A percentile compares a stretch with the other conserved stretches of the same genome.
phyloP scores from a whole-genome alignment of 2,888 invertebrate species.

The Cartodere bifasciata region DNA sequence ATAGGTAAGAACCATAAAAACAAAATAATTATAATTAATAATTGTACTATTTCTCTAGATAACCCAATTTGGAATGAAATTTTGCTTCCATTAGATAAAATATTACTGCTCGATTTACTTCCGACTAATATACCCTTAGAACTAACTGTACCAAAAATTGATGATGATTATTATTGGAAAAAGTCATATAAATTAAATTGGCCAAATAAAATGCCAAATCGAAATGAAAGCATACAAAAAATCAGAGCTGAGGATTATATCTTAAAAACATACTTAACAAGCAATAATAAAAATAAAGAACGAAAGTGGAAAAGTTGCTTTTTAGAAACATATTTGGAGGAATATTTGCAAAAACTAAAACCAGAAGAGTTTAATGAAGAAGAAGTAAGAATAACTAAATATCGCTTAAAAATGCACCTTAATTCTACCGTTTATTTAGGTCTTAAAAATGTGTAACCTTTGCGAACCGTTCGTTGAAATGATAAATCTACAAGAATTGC shows the following conservation, averaged over 20 bases:
- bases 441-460: constrained; percentile 25
- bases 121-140: constrained; percentile 24
- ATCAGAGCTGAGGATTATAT: too few species aligned
- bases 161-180: constrained; percentile 28
- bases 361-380: constrained; percentile 29
- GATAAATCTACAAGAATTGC: constrained; percentile 23
- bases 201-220: too few species aligned
- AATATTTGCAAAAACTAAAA: constrained; percentile 27
- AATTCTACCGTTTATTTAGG: constrained; percentile 17
- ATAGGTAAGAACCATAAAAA: constrained; percentile 6
- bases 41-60: constrained; percentile 3
- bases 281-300: too few species aligned
- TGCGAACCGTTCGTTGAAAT: constrained; percentile 23
- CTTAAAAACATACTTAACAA: too few species aligned
- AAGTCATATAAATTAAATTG: constrained; percentile 25
- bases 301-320: constrained; percentile 28
- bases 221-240: too few species aligned
- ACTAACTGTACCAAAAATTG: constrained; percentile 24
- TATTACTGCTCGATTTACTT: constrained; percentile 23
- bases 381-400: constrained; percentile 18
- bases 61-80: constrained; percentile 7
- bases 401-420: not conserved
- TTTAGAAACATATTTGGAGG: constrained; percentile 27
- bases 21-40: not conserved
- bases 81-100: constrained; percentile 18